A percentile compares a stretch with the other conserved stretches of the same genome.
phyloP scores from a whole-genome alignment of 2,797 vertebrate species.

The Clarias platycephalus region DNA sequence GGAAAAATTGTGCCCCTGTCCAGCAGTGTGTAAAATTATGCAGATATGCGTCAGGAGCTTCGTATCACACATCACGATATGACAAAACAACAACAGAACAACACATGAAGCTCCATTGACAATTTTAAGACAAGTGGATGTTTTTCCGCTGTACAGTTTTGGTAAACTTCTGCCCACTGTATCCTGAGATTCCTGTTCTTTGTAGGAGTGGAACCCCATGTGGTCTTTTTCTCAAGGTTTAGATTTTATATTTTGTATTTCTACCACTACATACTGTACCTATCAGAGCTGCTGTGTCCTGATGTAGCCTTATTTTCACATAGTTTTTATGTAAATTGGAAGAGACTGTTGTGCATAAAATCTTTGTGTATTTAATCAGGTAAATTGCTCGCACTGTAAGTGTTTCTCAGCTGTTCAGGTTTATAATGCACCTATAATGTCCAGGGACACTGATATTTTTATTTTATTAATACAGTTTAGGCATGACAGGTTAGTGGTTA shows the following conservation, averaged over 20 bases:
- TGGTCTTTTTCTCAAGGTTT: not conserved
- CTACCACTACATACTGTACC: too few relatives aligned
- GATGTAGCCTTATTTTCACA: too few relatives aligned
- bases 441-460: not conserved
- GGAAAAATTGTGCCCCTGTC: not conserved
- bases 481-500: too few relatives aligned
- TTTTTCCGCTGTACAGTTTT: not conserved
- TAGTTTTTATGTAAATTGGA: too few relatives aligned
- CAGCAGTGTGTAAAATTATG: not conserved
- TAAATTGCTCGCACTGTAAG: not conserved
- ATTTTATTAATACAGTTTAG: not conserved
- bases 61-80: not conserved
- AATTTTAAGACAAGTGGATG: not conserved
- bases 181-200: slow-evolving; percentile 5
- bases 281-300: too few relatives aligned
- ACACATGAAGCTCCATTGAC: not conserved
- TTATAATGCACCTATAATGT: not conserved
- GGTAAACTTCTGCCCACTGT: not conserved
- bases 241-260: not conserved
- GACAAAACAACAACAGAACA: too few relatives aligned
- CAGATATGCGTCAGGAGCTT: not conserved
- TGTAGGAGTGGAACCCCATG: not conserved
- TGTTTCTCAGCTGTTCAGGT: not conserved
- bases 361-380: not conserved
- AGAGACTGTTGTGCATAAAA: too few relatives aligned